Conservation (phyloP, 2,888 invertebrate species). For the Temnothorax rugatulus region DNA sequence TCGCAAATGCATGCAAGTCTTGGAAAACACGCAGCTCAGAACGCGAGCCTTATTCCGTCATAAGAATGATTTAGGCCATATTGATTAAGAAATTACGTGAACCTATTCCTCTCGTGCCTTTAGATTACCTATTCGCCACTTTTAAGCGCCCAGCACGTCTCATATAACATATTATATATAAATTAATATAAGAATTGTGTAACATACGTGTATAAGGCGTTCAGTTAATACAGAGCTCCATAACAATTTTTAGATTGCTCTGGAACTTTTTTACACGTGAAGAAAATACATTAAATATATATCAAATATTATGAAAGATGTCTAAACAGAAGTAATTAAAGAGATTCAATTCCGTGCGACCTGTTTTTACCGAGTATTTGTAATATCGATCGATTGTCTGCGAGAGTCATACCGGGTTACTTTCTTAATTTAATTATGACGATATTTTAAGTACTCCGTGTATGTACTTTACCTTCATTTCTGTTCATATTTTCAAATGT, state of each 20-base stretch:
- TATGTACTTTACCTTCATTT: slow-evolving; percentile 9
- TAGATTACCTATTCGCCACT: slow-evolving; percentile 18
- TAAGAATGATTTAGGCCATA: slow-evolving; percentile 63
- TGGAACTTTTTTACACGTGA: neutral
- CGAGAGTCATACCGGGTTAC: slow-evolving; percentile 4
- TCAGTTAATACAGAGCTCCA: neutral
- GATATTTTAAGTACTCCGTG: neutral
- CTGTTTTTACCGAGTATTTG: neutral
- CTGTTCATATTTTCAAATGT: slow-evolving; percentile 4
- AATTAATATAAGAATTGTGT: neutral
- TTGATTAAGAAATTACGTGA: slow-evolving; percentile 68
- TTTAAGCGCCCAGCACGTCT: slow-evolving; percentile 36
- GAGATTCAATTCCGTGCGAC: neutral
- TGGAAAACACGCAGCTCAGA: slow-evolving; percentile 48
- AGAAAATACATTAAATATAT: neutral
- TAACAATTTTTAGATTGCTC: neutral
- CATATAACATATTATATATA: slow-evolving; percentile 6
- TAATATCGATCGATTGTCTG: slow-evolving; percentile 23
- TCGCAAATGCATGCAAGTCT: slow-evolving; percentile 51
- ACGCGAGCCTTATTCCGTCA: slow-evolving; percentile 61
- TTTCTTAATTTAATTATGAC: slow-evolving; percentile 39
- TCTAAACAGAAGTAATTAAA: slow-evolving; percentile 30
- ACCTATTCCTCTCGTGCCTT: slow-evolving; percentile 37
- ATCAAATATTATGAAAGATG: neutral
- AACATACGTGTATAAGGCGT: neutral